These are phyloP conservation scores for Pangasius djambal DNA, from an alignment of 2,797 vertebrate species.

Conservation along the genomic window DNA sequence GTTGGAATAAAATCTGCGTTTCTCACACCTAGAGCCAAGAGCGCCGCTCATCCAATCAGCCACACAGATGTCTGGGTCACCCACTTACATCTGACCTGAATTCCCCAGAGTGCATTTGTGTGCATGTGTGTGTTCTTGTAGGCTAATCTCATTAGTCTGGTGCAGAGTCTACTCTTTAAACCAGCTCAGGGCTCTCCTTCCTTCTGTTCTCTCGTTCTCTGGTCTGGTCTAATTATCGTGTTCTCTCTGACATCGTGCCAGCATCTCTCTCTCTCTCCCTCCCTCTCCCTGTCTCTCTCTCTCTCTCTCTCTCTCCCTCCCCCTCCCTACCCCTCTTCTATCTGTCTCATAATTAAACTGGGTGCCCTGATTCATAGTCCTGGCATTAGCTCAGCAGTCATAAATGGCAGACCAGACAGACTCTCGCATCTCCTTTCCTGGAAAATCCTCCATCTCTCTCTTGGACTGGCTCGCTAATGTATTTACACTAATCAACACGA, in stretches of 20 bases:
- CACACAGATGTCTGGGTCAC: conserved; percentile 78
- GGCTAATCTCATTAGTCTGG: conserved; percentile 81
- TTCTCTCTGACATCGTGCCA: conserved; percentile 2
- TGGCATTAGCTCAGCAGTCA: conserved; percentile 10
- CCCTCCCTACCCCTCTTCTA: no score
- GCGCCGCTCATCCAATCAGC: conserved; percentile 53
- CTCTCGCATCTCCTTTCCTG: conserved; percentile 1
- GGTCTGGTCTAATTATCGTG: conserved; percentile 4
- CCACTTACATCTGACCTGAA: conserved; percentile 83
- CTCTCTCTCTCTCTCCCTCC: neutral
- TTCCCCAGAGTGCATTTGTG: conserved; percentile 65
- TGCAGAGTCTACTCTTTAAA: conserved; percentile 61
- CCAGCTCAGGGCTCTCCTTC: conserved; percentile 36
- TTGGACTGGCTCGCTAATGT: neutral
- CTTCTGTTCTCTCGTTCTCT: conserved; percentile 33
- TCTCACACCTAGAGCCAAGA: conserved; percentile 41
- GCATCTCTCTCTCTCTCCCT: neutral
- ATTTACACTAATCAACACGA: conserved; percentile 3
- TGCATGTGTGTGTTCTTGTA: conserved; percentile 63
- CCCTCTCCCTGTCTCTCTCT: neutral
- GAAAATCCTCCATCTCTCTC: neutral
- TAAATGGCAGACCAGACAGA: conserved; percentile 28
- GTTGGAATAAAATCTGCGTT: conserved; percentile 17
- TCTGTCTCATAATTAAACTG: conserved; percentile 32
- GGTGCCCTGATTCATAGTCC: conserved; percentile 22